Evolutionary conservation across 2,797 vertebrate genomes (phyloP), one percentile per base, ranked within the genome.

Genomic region (Etheostoma nigrum): DNA sequence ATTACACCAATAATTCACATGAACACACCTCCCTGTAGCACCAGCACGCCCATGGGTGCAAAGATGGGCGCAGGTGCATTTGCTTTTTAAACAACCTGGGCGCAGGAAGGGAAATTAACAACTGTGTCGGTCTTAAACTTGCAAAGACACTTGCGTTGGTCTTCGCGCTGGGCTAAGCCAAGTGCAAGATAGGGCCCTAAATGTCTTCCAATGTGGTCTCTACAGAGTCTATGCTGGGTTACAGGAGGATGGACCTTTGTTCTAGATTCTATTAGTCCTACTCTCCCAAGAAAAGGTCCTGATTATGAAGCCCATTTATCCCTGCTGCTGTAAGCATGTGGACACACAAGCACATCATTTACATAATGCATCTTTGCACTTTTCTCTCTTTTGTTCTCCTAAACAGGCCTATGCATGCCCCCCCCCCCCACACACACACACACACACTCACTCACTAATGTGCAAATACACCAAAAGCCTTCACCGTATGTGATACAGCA

Each of bases 251-350:
- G 52, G 40, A 60, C 51, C 67, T 72, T 9, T 71, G 23, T 73
- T 79, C 76, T 72, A 51, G 72, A 60, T 76, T 66, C 63, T 57
- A 62, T 82, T 81, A 83, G 78, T 69, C 62, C 79, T 19, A 2
- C 60, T 72, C 59, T 69, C 61, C 61, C 13, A 68, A 74, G 76
- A 48, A 83, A 81, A 65, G 57, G 64, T 85, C 79, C 77, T 88
- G 79, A 87, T 80, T 81, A 88, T 88, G 36, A 84, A 88, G 70
- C 74, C 69, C 71, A 77, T 89, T 91, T 85, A 71, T 83, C 86
- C 76, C 78, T 85, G 85, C 85, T 84, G 69, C 78, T 77, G 74
- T 84, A 78, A 75, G 70, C 86, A 87, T 84, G 67, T 71, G 79
- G 82, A 74, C 68, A 63, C 81, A 66, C 70, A 57, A n/a, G 64